Evolutionary conservation across 1,140 invertebrate genomes (phyloP).

Genomic region (Brachionus koreanus): DNA sequence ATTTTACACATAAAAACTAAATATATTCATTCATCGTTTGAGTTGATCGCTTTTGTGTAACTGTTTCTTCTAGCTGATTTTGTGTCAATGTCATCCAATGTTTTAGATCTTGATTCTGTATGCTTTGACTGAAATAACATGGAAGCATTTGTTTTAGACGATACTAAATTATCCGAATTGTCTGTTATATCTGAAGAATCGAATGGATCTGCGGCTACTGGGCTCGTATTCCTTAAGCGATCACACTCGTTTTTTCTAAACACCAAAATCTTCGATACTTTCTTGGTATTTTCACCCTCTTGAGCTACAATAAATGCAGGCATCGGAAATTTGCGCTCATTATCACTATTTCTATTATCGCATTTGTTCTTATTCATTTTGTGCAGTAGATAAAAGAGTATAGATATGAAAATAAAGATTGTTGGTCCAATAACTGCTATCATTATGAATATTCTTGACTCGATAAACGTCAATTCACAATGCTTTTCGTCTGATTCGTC

Average conservation of each 20-base stretch:
- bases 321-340: background rate
- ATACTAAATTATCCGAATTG: background rate
- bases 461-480: constrained; percentile 31
- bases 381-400: background rate
- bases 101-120: background rate
- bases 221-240: background rate
- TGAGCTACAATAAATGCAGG: background rate
- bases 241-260: background rate
- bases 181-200: background rate
- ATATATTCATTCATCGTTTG: background rate
- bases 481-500: constrained; percentile 34
- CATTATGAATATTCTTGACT: constrained; percentile 41
- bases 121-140: background rate
- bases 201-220: background rate
- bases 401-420: constrained; percentile 26
- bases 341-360: background rate
- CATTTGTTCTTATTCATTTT: background rate
- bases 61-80: background rate
- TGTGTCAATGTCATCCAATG: background rate
- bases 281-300: background rate
- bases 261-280: background rate
- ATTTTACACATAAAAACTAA: too few relatives aligned
- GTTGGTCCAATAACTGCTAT: background rate
- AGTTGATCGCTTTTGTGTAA: constrained; percentile 14
- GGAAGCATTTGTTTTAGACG: background rate